Evolutionary conservation across 1,140 invertebrate genomes (phyloP).

Genomic region (Penaeus japonicus): DNA sequence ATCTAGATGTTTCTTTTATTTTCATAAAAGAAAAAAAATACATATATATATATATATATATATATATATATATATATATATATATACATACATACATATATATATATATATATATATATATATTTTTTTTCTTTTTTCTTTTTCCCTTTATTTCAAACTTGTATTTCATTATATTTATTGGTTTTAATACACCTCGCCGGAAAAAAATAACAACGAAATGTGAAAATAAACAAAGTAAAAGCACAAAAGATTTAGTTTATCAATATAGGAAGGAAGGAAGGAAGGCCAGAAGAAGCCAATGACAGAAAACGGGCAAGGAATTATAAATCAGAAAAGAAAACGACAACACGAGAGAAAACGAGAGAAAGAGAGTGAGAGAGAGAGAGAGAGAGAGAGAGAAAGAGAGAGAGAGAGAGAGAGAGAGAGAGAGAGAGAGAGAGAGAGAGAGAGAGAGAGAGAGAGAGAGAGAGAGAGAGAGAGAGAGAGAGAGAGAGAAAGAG

Average conservation of each 20-base stretch:
- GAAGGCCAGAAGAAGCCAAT: neutral
- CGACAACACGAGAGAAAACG: neutral
- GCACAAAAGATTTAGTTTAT: no score
- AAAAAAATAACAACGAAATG: neutral
- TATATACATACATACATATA: no score
- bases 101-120: no score
- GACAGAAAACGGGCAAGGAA: neutral
- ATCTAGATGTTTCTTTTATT: no score
- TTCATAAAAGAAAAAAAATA: no score
- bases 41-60: no score
- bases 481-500: conserved; percentile 3
- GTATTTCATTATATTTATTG: no score
- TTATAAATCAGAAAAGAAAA: neutral
- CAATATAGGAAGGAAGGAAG: neutral
- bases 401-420: neutral
- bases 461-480: neutral
- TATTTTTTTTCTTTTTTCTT: no score
- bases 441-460: neutral
- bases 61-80: no score
- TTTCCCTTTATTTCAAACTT: no score
- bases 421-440: neutral
- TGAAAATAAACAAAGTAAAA: neutral
- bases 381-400: neutral
- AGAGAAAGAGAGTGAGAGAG: neutral
- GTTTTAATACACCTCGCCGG: no score